Evolutionary conservation across 2,888 invertebrate genomes (phyloP), one percentile per base, ranked within the genome.

Genomic region (Leuctra nigra): DNA sequence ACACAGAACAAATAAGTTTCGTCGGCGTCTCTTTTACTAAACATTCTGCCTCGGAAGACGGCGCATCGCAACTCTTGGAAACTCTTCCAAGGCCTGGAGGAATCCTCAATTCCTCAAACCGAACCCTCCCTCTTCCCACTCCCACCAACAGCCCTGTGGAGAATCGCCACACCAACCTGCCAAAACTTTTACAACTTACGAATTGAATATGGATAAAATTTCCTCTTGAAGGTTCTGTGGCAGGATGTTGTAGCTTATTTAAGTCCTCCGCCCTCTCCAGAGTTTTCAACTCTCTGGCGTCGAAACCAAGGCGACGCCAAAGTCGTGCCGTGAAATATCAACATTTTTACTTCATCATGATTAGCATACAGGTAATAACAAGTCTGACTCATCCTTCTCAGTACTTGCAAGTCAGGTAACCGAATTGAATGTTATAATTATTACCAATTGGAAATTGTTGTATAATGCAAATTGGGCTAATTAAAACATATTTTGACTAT

Each of bases 141-240:
- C 53, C 56, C 41, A 29, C 38, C 53, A 11, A 13, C 48, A 18
- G 1, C 55, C 53, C 39, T 14, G 46, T 4, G 47, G 38, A 54
- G 52, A 44, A 44, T 54, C 54, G 47, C 44, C 53, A 46, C 63
- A 66, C 67, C 67, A 63, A 66, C 67, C 67, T 68, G 68, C 67
- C 68, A 68, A 66, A 69, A 68, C 66, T 67, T 68, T 66, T 66
- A 63, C 60, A 64, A 64, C 67, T 46, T 47, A 33, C 68, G 68
- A 70, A 70, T 70, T 70, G 70, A 70, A 70, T 70, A 70, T 70
- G 70, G 69, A 70, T 70, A 70, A 70, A 70, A 67, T 68, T 66
- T 58, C 53, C 56, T 54, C 59, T 50, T 50, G 16, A 33, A 35
- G 50, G 50, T 50, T 44, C 23, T 50, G 16, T 35, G 20, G 35